Percentiles rank a stretch among this genome's conserved stretches.
phyloP scores from a whole-genome alignment of 2,888 invertebrate species.

The Hypsopygia costalis region DNA sequence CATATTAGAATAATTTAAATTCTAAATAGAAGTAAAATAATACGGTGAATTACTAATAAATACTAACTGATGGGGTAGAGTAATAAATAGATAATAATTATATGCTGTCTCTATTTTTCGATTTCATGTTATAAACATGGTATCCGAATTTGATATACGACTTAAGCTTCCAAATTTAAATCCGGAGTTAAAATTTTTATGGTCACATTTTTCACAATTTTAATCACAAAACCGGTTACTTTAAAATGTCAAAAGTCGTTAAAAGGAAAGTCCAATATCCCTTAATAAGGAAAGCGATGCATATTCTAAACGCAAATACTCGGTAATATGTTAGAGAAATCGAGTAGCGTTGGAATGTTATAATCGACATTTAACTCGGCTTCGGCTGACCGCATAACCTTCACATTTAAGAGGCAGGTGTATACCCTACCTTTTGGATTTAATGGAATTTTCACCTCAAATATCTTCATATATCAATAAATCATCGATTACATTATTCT shows the following conservation, averaged over 20 bases:
- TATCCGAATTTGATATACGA: too few relatives aligned
- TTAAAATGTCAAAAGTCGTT: constrained; percentile 6
- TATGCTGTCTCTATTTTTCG: too few relatives aligned
- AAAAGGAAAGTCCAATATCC: constrained; percentile 23
- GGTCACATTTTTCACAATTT: not conserved
- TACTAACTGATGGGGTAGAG: too few relatives aligned
- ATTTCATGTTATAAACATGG: too few relatives aligned
- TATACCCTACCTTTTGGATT: constrained; percentile 14
- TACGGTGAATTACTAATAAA: too few relatives aligned
- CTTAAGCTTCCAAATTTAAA: too few relatives aligned
- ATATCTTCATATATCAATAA: too few relatives aligned
- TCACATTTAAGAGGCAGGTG: constrained; percentile 57
- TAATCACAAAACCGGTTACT: constrained; percentile 5
- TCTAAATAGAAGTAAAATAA: too few relatives aligned
- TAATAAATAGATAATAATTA: too few relatives aligned
- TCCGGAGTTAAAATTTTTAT: too few relatives aligned
- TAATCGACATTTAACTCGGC: constrained; percentile 26
- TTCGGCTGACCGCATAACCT: constrained; percentile 56
- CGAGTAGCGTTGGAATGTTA: constrained; percentile 37
- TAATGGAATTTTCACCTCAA: constrained; percentile 11
- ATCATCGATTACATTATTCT: too few relatives aligned
- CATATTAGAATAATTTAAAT: too few relatives aligned
- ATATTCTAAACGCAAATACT: constrained; percentile 47
- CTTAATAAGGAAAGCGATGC: constrained; percentile 45
- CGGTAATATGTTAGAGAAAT: constrained; percentile 63